Percentiles rank a stretch among this genome's conserved stretches.
phyloP scores from a whole-genome alignment of 2,888 invertebrate species.

The Pterostichus niger region DNA sequence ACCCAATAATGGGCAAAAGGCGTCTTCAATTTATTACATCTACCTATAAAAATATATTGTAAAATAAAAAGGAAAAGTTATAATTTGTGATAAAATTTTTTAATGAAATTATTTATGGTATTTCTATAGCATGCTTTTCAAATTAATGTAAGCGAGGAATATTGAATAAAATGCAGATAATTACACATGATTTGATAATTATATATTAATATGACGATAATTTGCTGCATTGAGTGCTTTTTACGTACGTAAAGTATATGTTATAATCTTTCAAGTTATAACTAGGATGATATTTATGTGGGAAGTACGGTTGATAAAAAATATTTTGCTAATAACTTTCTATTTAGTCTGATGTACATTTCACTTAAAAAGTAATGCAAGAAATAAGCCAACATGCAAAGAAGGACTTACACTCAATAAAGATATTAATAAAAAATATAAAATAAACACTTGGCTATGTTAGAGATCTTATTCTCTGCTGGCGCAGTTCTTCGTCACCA shows the following conservation, averaged over 20 bases:
- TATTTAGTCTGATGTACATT: not conserved
- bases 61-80: not conserved
- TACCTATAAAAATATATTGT: no score
- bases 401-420: no score
- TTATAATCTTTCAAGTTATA: not conserved
- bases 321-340: conserved; percentile 8
- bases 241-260: conserved; percentile 1
- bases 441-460: no score
- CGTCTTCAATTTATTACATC: no score
- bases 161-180: not conserved
- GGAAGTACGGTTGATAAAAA: not conserved
- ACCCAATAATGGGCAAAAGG: no score
- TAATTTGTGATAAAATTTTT: not conserved
- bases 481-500: no score
- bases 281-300: not conserved
- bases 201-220: not conserved
- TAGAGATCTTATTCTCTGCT: no score
- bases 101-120: not conserved
- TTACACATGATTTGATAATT: conserved; percentile 2
- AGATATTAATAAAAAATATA: no score
- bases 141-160: not conserved
- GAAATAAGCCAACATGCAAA: not conserved
- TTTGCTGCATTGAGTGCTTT: not conserved
- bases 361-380: not conserved
- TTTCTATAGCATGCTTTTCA: not conserved